phyloP scores from a whole-genome alignment of 2,113 vertebrate genomes.

The Hippocampus abdominalis region DNA sequence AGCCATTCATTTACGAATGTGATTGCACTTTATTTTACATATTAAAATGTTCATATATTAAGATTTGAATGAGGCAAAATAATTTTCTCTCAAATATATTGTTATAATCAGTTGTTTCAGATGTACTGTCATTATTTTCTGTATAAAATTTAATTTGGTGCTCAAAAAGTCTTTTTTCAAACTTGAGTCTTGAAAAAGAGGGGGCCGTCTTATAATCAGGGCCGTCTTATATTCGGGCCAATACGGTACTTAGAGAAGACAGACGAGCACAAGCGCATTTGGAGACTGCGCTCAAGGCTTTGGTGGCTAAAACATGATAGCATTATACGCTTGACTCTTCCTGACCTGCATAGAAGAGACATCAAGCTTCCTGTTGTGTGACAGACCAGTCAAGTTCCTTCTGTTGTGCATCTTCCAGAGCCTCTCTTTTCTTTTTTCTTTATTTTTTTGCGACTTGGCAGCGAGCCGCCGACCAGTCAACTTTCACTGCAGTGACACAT shows the following conservation, averaged over 20 bases:
- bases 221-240: no score
- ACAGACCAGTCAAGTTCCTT: slow-evolving; percentile 30
- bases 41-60: no score
- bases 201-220: no score
- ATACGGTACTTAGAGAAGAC: neutral
- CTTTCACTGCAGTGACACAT: slow-evolving; percentile 49
- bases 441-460: slow-evolving; percentile 36
- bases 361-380: slow-evolving; percentile 37
- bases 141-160: no score
- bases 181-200: no score
- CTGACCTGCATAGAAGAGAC: slow-evolving; percentile 39
- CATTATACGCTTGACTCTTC: slow-evolving; percentile 35
- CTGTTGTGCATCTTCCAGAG: slow-evolving; percentile 36
- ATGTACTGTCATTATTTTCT: no score
- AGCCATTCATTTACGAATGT: no score
- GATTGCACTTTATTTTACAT: no score
- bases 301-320: slow-evolving; percentile 24
- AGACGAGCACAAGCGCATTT: neutral
- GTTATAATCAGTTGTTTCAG: no score
- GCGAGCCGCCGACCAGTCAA: slow-evolving; percentile 34
- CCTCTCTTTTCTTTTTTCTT: slow-evolving; percentile 20
- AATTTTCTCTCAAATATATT: no score
- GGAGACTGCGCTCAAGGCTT: neutral
- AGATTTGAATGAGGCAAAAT: no score
- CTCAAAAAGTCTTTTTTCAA: no score